Conservation (phyloP, 2,888 invertebrate genomes). For the Idaea aversata region DNA sequence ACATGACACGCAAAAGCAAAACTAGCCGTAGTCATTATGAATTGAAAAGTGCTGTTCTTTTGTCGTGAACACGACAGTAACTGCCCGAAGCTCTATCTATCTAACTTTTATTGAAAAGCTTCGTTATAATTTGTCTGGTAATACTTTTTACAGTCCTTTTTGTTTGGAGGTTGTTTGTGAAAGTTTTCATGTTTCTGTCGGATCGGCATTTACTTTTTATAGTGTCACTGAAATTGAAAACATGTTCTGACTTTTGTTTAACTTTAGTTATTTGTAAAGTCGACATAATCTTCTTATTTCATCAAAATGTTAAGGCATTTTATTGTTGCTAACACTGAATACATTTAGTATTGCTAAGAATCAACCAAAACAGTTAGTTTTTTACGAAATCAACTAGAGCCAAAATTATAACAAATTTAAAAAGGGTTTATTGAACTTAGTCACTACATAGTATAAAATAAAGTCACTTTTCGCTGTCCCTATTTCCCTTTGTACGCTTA, state of each 20-base stretch:
- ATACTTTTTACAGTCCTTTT: constrained; percentile 8
- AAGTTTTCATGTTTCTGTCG: background rate
- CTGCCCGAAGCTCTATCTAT: constrained; percentile 21
- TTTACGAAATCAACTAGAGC: too few relatives aligned
- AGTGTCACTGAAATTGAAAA: background rate
- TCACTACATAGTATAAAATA: too few relatives aligned
- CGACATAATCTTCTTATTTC: background rate
- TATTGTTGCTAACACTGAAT: background rate
- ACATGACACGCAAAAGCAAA: constrained; percentile 10
- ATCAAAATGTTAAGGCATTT: background rate
- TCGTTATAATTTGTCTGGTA: constrained; percentile 5
- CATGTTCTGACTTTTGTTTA: background rate
- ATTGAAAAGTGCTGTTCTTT: constrained; percentile 34
- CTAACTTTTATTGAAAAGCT: constrained; percentile 34
- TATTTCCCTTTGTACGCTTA: too few relatives aligned
- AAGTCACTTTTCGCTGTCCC: too few relatives aligned
- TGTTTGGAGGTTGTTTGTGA: constrained; percentile 3
- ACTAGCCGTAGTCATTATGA: constrained; percentile 30
- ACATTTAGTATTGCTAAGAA: background rate
- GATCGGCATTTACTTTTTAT: background rate
- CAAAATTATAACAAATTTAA: too few relatives aligned
- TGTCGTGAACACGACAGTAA: constrained; percentile 28
- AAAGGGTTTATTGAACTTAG: too few relatives aligned
- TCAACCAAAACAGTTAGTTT: too few relatives aligned
- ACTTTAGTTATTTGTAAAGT: background rate